phyloP scores from a whole-genome alignment of 2,888 invertebrate species.

The Dicyrtoma fusca region DNA sequence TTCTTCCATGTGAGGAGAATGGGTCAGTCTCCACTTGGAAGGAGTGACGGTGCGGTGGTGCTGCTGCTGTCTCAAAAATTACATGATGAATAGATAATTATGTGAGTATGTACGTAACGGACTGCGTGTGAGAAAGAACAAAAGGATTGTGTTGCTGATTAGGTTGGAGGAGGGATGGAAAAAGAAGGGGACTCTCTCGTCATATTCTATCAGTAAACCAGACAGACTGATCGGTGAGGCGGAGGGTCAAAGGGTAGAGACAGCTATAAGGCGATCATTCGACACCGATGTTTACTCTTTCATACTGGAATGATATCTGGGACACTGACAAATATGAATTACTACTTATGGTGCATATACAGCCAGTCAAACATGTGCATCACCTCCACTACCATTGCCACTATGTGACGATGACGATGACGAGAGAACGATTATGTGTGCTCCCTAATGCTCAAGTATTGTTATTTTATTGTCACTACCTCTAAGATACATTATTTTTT shows the following conservation, averaged over 20 bases:
- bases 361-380: background rate
- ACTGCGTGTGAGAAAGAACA: slow-evolving; percentile 9
- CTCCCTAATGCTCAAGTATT: too few species aligned
- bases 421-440: too few species aligned
- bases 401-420: too few species aligned
- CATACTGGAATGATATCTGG: slow-evolving; percentile 11
- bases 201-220: slow-evolving; percentile 3
- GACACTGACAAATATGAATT: slow-evolving; percentile 7
- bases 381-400: too few species aligned
- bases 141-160: slow-evolving; percentile 9
- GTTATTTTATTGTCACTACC: too few species aligned
- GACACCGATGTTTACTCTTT: slow-evolving; percentile 36
- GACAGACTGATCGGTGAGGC: slow-evolving; percentile 21
- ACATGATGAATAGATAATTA: too few species aligned
- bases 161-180: background rate
- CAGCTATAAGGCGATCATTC: slow-evolving; percentile 28
- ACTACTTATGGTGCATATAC: background rate
- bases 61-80: too few species aligned
- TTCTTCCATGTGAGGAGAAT: background rate
- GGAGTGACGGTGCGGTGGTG: background rate
- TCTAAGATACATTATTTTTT: too few species aligned
- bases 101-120: background rate
- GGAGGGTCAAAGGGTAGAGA: slow-evolving; percentile 37
- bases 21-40: slow-evolving; percentile 24
- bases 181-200: background rate